Evolutionary conservation across 2,888 invertebrate species (phyloP).

Genomic region (Ormyrus thymus): DNA sequence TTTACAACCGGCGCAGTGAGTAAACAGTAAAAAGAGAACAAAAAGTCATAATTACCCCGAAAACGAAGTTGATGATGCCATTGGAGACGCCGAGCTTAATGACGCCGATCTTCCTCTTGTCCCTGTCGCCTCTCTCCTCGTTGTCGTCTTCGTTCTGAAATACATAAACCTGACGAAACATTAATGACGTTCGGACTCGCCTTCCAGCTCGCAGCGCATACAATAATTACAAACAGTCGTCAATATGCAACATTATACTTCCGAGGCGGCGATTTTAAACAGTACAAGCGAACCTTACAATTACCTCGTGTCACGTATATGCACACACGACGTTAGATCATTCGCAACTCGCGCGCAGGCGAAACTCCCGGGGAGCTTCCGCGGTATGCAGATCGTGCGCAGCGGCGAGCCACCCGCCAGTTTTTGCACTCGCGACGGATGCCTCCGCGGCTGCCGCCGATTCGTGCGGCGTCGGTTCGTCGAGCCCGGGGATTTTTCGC

Average conservation of each 20-base stretch:
- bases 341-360: conserved; percentile 1
- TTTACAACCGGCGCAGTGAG: no score
- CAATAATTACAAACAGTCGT: conserved; percentile 28
- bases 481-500: background rate
- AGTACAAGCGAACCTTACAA: conserved; percentile 1
- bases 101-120: conserved; percentile 86
- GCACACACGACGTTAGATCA: conserved; percentile 2
- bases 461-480: no score
- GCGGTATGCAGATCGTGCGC: background rate
- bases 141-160: conserved; percentile 76
- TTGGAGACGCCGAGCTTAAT: conserved; percentile 85
- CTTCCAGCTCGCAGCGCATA: background rate
- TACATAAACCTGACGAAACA: conserved; percentile 67
- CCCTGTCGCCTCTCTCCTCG: conserved; percentile 78
- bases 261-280: conserved; percentile 1
- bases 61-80: conserved; percentile 87
- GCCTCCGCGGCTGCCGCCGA: no score
- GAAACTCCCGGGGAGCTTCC: background rate
- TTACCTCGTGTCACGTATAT: conserved; percentile 5
- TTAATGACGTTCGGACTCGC: conserved; percentile 40
- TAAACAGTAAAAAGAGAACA: background rate
- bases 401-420: background rate
- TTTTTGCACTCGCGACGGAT: background rate
- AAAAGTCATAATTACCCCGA: conserved; percentile 81
- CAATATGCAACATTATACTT: conserved; percentile 37